phyloP scores from a whole-genome alignment of 2,888 invertebrate genomes.

The Eupithecia insigniata region DNA sequence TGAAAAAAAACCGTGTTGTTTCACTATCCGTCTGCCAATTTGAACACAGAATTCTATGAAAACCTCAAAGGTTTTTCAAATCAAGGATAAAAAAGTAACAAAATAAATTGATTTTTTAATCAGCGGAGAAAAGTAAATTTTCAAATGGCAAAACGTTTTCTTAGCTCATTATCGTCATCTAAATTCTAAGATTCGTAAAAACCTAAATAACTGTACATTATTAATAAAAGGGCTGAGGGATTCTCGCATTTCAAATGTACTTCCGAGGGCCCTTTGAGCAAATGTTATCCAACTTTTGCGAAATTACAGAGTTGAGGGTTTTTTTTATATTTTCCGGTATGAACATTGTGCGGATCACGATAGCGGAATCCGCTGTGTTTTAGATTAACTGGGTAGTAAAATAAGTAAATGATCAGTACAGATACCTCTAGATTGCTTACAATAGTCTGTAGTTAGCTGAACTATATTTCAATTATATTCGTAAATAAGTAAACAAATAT shows the following conservation, averaged over 20 bases:
- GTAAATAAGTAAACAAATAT: not conserved
- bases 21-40: not conserved
- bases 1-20: not conserved
- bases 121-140: not conserved
- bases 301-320: slow-evolving; percentile 44
- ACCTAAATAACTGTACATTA: slow-evolving; percentile 45
- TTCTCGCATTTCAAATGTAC: slow-evolving; percentile 46
- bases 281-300: slow-evolving; percentile 44
- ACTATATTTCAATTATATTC: not conserved
- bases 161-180: not conserved
- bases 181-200: slow-evolving; percentile 35
- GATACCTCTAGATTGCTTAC: not conserved
- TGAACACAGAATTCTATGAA: not conserved
- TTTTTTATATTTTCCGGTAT: slow-evolving; percentile 34
- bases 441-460: not conserved
- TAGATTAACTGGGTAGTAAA: not conserved
- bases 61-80: not conserved
- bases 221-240: slow-evolving; percentile 42
- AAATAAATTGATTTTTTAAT: not conserved
- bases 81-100: not conserved
- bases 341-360: slow-evolving; percentile 20
- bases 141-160: not conserved
- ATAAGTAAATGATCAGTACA: not conserved
- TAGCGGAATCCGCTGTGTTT: slow-evolving; percentile 3
- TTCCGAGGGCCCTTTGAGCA: slow-evolving; percentile 41